Percentiles rank a stretch among this genome's conserved stretches.
Evolutionary conservation across 2,888 invertebrate genomes (phyloP).

Genomic region (Megamerina dolium): DNA sequence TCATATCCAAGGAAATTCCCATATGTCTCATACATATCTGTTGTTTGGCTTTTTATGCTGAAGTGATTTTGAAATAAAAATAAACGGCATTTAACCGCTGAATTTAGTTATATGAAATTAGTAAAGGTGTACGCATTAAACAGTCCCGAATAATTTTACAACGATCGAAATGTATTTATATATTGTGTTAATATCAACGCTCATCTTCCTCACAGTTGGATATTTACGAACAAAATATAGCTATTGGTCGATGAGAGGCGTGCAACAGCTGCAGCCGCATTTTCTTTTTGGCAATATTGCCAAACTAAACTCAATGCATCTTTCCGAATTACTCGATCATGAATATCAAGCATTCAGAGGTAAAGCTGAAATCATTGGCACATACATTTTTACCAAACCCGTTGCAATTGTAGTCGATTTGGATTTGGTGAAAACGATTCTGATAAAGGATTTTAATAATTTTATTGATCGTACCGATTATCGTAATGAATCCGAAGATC

Average conservation of each 20-base stretch:
- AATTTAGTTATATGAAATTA: too few species aligned
- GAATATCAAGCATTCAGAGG: constrained; percentile 32
- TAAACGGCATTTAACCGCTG: too few species aligned
- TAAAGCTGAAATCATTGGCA: constrained; percentile 27
- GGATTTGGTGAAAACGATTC: constrained; percentile 38
- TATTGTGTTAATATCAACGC: constrained; percentile 19
- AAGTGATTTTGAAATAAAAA: too few species aligned
- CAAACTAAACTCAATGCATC: constrained; percentile 23
- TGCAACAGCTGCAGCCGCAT: constrained; percentile 27
- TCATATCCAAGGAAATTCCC: too few species aligned
- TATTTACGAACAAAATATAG: constrained; percentile 24
- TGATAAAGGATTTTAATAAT: constrained; percentile 45
- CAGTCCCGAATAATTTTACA: too few species aligned
- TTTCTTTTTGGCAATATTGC: constrained; percentile 28
- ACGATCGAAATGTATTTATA: constrained; percentile 26
- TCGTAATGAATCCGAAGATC: constrained; percentile 33
- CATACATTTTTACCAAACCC: constrained; percentile 33
- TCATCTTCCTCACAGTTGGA: constrained; percentile 22
- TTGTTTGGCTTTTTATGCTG: too few species aligned
- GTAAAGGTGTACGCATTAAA: too few species aligned
- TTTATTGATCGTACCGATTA: constrained; percentile 40
- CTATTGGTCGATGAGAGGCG: constrained; percentile 31
- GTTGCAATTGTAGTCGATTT: constrained; percentile 32
- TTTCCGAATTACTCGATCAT: constrained; percentile 26
- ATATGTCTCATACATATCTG: too few species aligned